Evolutionary conservation across 2,113 vertebrate genomes (phyloP), one percentile per base, ranked within the genome.

Genomic region (Pleuronectes platessa): DNA sequence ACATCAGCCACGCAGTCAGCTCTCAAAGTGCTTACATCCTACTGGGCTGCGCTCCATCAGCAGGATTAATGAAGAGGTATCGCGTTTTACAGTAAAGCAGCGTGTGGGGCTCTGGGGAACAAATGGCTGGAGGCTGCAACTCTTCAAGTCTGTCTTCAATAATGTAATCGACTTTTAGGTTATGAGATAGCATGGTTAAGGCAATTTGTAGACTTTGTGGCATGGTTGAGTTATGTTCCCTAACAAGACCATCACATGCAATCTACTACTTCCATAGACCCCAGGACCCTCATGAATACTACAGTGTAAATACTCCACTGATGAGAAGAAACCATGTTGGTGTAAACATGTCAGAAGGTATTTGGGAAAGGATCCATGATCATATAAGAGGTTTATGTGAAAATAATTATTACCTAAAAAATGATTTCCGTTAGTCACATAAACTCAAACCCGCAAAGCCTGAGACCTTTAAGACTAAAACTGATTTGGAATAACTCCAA

Each of bases 11-110:
- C 62, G 71, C 67, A 71, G 56, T 31, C 67, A 37, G 67, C 61
- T 73, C 27, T 75, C 59, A 79, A 86, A 88, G 63, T 87, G 61
- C 73, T 92, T 78, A 79, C 61, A 87, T 90, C 85, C 76, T 87
- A 90, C 85, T 86, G 90, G 87, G 86, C 88, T 71, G 68, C 15
- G 64, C 73, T 88, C 89, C 90, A 91, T 93, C 91, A 89, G 84
- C 76, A 87, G 82, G 89, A 93, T 93, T 91, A 90, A 93, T 94
- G 88, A 93, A 93, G 79, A 87, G 86, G 88, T 92, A 92, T 93
- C 87, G 21, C 71, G 68, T 93, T 91, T 92, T 92, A 92, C 89
- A 86, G 83, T 88, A 82, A 81, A 84, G 82, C 86, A 87, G 75
- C 73, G 35, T 83, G 84, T 71, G 37, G 74, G 66, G 82, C 84